These are phyloP conservation scores for Pelmatolapia mariae DNA, from an alignment of 2,113 vertebrate species.

Conservation along the genomic window DNA sequence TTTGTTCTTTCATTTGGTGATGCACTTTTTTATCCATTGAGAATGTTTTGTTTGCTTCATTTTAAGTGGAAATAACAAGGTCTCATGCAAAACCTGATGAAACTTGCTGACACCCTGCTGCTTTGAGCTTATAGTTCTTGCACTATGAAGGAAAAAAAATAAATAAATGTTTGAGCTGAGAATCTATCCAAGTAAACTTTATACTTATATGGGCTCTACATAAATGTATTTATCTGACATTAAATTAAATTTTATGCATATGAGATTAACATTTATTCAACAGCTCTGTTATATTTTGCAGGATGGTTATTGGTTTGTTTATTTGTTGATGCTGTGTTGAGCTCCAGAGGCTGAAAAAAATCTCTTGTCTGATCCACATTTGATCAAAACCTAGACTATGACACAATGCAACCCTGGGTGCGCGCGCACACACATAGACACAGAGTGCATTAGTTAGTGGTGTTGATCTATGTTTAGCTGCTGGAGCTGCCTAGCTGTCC, in stretches of 20 bases:
- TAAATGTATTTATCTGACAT: neutral
- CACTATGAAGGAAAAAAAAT: neutral
- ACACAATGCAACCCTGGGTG: neutral
- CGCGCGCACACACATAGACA: neutral
- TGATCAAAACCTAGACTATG: conserved; percentile 45
- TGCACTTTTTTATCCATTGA: neutral
- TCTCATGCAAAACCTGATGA: conserved; percentile 15
- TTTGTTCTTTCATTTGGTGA: neutral
- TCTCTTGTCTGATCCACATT: conserved; percentile 10
- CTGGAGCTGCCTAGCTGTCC: conserved; percentile 42
- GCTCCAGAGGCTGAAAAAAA: neutral
- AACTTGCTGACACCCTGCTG: neutral
- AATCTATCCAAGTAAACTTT: neutral
- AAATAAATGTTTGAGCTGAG: neutral
- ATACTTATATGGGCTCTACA: neutral
- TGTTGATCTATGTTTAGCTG: conserved; percentile 51
- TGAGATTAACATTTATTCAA: neutral
- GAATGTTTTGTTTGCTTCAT: neutral
- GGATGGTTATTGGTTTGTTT: conserved; percentile 7
- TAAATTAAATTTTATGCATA: neutral
- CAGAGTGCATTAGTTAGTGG: conserved; percentile 29
- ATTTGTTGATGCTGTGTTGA: conserved; percentile 20
- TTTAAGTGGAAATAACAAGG: neutral
- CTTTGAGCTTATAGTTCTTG: neutral
- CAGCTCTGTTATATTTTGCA: neutral